Evolutionary conservation across 2,888 invertebrate genomes (phyloP), one percentile per base, ranked within the genome.

Genomic region (Ischnus inquisitorius): DNA sequence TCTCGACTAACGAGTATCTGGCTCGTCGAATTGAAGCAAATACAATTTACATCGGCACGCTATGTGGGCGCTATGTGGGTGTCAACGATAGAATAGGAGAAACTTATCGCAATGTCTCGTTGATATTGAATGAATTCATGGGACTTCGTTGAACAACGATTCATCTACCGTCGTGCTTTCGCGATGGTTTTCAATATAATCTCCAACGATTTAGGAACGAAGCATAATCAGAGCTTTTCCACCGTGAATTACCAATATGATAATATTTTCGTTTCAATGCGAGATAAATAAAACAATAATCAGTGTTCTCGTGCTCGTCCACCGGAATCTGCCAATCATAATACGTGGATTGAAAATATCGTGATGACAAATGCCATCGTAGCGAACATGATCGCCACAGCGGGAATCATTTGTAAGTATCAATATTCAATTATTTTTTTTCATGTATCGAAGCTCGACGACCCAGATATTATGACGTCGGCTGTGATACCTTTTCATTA

Each of bases 401-500:
- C 64, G 19, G 64, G 64, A 64, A 71, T 79, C 14, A 65, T 54
- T 65, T 43, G 43, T 5, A 48, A 25, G 41, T 64, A 57, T 25
- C 12, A 5, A 57, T 28, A 12, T 14, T n/a, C 8, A 69, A 69
- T 72, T 43, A 12, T 28, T n/a, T 10, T 28, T 25, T 22, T 71
- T 43, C 19, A 41, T 65, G 41, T 19, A 6, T 41, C 28, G 54
- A 34, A 69, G n/a, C 51, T 57, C 41, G 43, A 81, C 19, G 64
- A 51, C 62, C 75, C 62, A 71, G 43, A 76, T 75, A 80, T 80
- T 39, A 64, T 28, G 54, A n/a, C 34, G 12, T 34, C 8, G 19
- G 46, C 14, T 64, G 34, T 39, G 64, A 75, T 68, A 14, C 25
- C 12, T 10, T 65, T 83, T 65, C 51, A 60, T 65, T 76, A 46